Conservation (phyloP, 2,113 vertebrate genomes). For the Otus sunia region DNA sequence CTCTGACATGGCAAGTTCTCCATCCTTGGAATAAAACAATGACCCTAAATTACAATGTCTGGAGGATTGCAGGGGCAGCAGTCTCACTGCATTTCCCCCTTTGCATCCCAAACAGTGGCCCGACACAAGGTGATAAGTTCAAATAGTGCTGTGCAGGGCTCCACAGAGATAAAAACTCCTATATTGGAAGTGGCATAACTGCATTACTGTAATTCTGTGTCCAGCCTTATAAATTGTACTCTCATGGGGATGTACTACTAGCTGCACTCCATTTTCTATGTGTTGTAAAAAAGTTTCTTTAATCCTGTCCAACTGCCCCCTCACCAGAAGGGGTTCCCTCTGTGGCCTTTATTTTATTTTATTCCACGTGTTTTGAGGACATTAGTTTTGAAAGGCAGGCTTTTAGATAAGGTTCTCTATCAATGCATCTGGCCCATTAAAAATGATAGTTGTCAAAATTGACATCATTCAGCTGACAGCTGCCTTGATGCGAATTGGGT, state of each 20-base stretch:
- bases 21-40: not conserved
- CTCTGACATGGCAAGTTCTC: not conserved
- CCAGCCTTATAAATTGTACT: not conserved
- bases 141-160: not conserved
- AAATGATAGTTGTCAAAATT: not conserved
- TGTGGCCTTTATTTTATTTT: not conserved
- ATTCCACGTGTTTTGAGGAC: not conserved
- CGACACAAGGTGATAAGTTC: not conserved
- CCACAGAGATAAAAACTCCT: not conserved
- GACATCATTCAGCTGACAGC: not conserved
- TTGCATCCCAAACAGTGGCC: not conserved
- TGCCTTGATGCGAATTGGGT: not conserved
- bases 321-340: not conserved
- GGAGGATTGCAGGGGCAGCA: not conserved
- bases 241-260: not conserved
- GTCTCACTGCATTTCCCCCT: not conserved
- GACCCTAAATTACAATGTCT: not conserved
- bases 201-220: not conserved
- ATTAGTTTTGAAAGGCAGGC: not conserved
- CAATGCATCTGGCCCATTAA: not conserved
- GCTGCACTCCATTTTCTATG: not conserved
- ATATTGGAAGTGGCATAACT: not conserved
- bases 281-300: not conserved
- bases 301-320: not conserved
- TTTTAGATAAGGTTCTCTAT: not conserved